These are phyloP conservation scores for Perodicticus potto DNA, from an alignment of 2,797 vertebrate species.

Conservation along the genomic window DNA sequence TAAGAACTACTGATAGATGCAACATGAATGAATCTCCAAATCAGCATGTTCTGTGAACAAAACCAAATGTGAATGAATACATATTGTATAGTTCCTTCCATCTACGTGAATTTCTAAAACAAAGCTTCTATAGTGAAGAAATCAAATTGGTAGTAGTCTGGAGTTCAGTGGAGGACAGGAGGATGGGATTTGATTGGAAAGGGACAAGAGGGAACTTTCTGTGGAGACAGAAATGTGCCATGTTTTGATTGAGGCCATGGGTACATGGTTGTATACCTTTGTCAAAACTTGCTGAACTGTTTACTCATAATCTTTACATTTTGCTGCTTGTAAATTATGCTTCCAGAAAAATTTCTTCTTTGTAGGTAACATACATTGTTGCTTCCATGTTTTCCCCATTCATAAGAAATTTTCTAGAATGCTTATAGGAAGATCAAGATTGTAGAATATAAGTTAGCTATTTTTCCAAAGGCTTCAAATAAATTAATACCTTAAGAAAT, in stretches of 20 bases:
- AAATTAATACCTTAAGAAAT: not conserved
- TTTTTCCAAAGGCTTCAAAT: conserved; percentile 20
- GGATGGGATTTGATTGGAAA: not conserved
- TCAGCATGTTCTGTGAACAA: not conserved
- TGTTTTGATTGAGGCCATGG: not conserved
- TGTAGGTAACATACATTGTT: not conserved
- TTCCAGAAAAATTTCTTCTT: conserved; percentile 41
- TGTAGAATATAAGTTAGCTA: not conserved
- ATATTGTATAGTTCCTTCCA: not conserved
- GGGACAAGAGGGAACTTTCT: not conserved
- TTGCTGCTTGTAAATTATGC: not conserved
- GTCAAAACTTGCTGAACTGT: conserved; percentile 38
- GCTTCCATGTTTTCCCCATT: not conserved
- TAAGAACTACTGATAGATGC: not conserved
- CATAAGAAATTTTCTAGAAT: not conserved
- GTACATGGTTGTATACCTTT: not conserved
- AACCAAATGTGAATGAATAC: not conserved
- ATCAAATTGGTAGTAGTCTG: not conserved
- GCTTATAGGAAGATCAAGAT: not conserved
- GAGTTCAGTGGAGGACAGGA: not conserved
- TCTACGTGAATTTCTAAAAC: not conserved
- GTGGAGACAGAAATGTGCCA: not conserved
- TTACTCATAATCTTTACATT: not conserved
- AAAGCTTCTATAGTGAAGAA: not conserved
- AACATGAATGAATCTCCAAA: conserved; percentile 6